Base-by-base conservation (phyloP, 2,797 vertebrate species). In the Aeoliscus strigatus region DNA sequence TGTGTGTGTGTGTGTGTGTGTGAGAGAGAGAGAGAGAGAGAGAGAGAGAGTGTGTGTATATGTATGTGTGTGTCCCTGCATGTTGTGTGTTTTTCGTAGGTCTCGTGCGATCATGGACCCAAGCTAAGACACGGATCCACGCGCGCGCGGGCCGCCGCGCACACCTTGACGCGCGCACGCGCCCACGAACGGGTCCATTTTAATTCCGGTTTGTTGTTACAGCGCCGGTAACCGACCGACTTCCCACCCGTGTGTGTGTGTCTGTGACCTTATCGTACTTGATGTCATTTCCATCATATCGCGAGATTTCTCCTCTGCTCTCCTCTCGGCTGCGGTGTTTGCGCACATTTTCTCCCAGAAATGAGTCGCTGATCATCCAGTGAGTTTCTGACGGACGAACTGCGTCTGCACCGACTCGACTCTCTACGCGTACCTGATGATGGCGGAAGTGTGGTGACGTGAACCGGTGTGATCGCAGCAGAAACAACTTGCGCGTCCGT, bases 221-320 rank as follows among this genome's bases (percentile, higher is more conserved):
- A 37, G 59, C 53, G 66, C 51, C 47, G 64, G 58, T 34, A 21
- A 27, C 16, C 48, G 26, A 37, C n/a, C n/a, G n/a, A n/a, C n/a
- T 66, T 55, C 48, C 33, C 17, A 53, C 55, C 47, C 52, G 41
- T 15, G 23, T 14, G 10, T 9, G 21, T 8, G 13, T 26, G 36
- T 31, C 27, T 23, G 24, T 27, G 81, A 81, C 77, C 79, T 79
- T 63, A 72, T 66, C 51, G 5, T 14, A 13, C 66, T 65, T 54
- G 35, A 75, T 76, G 76, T 73, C 59, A 69, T 79, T 66, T 70
- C 42, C 46, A 66, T 75, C 68, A 47, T 63, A 72, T 74, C 70
- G 68, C 75, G 59, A 60, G 75, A 42, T n/a, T n/a, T n/a, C n/a
- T n/a, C n/a, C n/a, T n/a, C n/a, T n/a, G n/a, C n/a, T n/a, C n/a